Conservation (phyloP, 2,797 vertebrate species). For the Pipistrellus pygmaeus region DNA sequence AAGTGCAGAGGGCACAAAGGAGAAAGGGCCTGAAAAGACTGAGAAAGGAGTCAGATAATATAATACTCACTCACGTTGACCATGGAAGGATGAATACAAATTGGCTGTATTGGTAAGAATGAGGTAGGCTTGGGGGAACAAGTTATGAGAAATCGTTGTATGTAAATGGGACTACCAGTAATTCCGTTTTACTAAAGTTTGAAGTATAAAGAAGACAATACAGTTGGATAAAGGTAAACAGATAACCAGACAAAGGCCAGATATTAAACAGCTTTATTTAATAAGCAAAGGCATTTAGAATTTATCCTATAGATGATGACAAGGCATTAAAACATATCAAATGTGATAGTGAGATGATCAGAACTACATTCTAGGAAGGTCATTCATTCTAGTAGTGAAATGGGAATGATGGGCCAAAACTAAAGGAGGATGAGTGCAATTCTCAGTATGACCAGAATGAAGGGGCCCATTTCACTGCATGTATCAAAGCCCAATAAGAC, state of each 20-base stretch:
- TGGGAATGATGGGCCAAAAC: not conserved
- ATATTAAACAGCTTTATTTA: slow-evolving; percentile 30
- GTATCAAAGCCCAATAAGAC: not conserved
- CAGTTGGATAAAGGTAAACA: slow-evolving; percentile 18
- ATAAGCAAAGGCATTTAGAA: slow-evolving; percentile 42
- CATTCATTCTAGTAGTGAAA: not conserved
- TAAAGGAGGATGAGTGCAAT: not conserved
- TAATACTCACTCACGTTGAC: not conserved
- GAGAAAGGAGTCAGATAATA: not conserved
- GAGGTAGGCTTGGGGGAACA: not conserved
- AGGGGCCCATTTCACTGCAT: not conserved
- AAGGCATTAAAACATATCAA: not conserved
- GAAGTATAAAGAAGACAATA: slow-evolving; percentile 19
- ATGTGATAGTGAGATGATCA: not conserved
- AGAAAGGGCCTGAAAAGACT: not conserved
- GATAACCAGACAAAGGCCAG: not conserved
- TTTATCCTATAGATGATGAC: slow-evolving; percentile 6
- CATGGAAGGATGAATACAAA: not conserved
- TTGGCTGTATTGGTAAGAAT: not conserved
- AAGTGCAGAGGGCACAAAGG: not conserved
- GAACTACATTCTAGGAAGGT: not conserved
- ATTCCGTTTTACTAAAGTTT: slow-evolving; percentile 21
- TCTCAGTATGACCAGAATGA: not conserved
- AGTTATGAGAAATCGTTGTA: not conserved
- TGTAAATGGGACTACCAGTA: not conserved